A percentile compares a stretch with the other conserved stretches of the same genome.
phyloP scores from a whole-genome alignment of 2,113 vertebrate species.

The Istiophorus platypterus region DNA sequence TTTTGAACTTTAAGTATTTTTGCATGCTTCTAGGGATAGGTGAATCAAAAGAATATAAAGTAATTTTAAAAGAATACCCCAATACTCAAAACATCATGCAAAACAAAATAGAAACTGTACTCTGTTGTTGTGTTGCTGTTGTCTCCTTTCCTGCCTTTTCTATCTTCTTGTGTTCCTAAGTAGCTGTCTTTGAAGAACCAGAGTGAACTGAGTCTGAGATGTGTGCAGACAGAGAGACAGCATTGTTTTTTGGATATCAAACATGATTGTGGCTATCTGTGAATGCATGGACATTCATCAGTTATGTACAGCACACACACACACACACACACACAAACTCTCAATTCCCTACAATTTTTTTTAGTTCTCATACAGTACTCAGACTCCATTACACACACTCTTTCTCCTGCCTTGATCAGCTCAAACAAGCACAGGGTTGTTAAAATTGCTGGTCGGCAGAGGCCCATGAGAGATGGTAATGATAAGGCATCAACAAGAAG shows the following conservation, averaged over 20 bases:
- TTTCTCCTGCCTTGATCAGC: constrained; percentile 38
- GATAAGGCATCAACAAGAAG: constrained; percentile 42
- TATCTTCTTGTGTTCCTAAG: constrained; percentile 1
- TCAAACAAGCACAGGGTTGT: constrained; percentile 57
- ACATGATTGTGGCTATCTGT: constrained; percentile 16
- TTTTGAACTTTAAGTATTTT: neutral
- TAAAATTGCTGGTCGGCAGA: constrained; percentile 63
- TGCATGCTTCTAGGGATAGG: neutral
- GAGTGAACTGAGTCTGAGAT: neutral
- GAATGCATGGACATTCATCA: neutral
- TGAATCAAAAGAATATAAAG: neutral
- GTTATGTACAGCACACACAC: neutral
- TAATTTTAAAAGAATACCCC: neutral
- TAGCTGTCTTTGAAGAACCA: neutral
- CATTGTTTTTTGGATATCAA: constrained; percentile 18
- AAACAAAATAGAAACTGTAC: neutral
- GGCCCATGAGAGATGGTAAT: constrained; percentile 60
- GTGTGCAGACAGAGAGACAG: constrained; percentile 19
- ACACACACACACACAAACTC: no score
- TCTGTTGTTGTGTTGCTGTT: neutral
- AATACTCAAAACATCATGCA: neutral
- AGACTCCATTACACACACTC: constrained; percentile 14
- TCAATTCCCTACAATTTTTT: neutral
- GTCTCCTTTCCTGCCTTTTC: neutral
- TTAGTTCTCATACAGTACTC: constrained; percentile 11